These are phyloP conservation scores for Bimastos eiseni DNA, from an alignment of 2,888 invertebrate species.

Conservation along the genomic window DNA sequence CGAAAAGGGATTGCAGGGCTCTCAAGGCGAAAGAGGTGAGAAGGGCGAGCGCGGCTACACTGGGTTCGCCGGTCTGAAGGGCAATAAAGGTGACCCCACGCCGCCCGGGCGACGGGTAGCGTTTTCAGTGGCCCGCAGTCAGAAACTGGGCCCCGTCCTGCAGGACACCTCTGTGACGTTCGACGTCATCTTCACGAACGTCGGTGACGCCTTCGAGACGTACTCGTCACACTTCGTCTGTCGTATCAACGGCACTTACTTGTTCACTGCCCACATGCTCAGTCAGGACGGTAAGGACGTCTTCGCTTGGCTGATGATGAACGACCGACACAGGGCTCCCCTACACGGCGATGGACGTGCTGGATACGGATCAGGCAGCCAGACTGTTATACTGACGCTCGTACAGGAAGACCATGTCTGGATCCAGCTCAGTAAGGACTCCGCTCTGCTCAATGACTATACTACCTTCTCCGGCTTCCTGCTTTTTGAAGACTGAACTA, in stretches of 20 bases:
- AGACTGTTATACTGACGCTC: conserved; percentile 55
- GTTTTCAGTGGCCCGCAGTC: conserved; percentile 57
- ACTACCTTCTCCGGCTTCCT: conserved; percentile 60
- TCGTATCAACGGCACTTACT: conserved; percentile 57
- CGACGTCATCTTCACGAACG: conserved; percentile 56
- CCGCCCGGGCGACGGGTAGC: conserved; percentile 48
- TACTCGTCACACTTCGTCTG: conserved; percentile 58
- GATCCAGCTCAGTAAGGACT: conserved; percentile 57
- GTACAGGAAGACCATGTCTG: conserved; percentile 56
- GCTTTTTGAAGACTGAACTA: conserved; percentile 49
- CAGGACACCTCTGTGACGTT: conserved; percentile 58
- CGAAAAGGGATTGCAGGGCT: conserved; percentile 47
- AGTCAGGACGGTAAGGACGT: conserved; percentile 56
- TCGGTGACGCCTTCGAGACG: conserved; percentile 55
- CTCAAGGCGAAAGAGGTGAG: conserved; percentile 49
- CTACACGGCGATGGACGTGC: conserved; percentile 58
- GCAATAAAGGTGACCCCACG: conserved; percentile 45
- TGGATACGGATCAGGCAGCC: conserved; percentile 57
- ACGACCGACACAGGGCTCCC: conserved; percentile 56
- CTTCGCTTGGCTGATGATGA: conserved; percentile 60
- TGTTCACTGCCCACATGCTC: conserved; percentile 57
- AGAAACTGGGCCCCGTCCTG: conserved; percentile 56
- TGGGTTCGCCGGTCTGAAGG: conserved; percentile 50
- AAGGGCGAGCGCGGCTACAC: conserved; percentile 52
- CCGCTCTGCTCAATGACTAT: conserved; percentile 57